Evolutionary conservation across 2,113 vertebrate species (phyloP), one percentile per base, ranked within the genome.

Genomic region (Amphiprion percula): DNA sequence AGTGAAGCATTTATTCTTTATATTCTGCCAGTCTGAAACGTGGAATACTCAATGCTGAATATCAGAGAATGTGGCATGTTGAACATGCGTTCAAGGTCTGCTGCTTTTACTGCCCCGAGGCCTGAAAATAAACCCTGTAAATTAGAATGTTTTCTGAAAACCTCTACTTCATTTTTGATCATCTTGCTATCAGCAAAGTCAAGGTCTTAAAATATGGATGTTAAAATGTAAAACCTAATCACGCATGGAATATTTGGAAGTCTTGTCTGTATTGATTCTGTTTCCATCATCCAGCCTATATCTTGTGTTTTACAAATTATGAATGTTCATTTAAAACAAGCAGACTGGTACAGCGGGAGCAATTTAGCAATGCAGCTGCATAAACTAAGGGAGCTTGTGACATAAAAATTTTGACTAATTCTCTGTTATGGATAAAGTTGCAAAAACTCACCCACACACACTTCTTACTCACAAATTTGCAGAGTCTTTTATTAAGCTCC

Each of bases 11-110:
- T 56, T 28, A 4, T 21, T 54, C 47, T 58, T 68, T 37, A 23
- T 30, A 58, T 44, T 0, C 17, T 44, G 47, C 41, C 23, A 28
- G 23, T 1, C 4, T 58, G 19, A 71, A 17, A 49, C 6, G 5
- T 16, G 10, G 61, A 67, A 59, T 19, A 37, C 10, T 28, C 50
- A 64, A 30, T 53, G 33, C 1, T 46, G 8, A 67, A 56, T 4
- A 49, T 84, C 24, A 49, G 56, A 15, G 52, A 60, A 69, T 59
- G 67, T 14, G 16, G 21, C 10, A 24, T 46, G 63, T 37, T 68
- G 16, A 68, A 33, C 5, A 55, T 0, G 4, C 2, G 26, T 61
- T 82, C 54, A 77, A 68, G 66, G 70, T 75, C 52, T 53, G 28
- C 41, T 19, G 50, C 39, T 62, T 70, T 58, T 16, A 41, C 3